These are phyloP conservation scores for Cryptosula pallasiana DNA, from an alignment of 2,888 invertebrate species.

Conservation along the genomic window DNA sequence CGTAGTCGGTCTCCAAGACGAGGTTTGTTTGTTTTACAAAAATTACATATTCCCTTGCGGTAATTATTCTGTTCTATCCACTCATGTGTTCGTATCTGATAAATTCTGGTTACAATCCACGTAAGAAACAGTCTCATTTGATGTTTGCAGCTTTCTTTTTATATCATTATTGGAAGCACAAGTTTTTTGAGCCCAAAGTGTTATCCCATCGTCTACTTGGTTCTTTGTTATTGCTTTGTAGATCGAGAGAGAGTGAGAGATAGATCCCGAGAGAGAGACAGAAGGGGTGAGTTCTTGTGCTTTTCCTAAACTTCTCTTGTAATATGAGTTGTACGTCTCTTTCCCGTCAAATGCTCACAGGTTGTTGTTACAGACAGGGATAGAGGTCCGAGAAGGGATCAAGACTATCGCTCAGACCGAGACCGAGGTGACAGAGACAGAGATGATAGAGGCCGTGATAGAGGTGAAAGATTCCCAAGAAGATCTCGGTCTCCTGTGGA, in stretches of 20 bases:
- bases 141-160: no score
- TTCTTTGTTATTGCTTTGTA: not conserved
- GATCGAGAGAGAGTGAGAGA: not conserved
- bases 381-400: not conserved
- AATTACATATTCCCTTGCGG: no score
- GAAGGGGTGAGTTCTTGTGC: not conserved
- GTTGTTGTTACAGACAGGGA: not conserved
- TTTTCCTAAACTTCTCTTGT: not conserved
- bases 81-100: no score
- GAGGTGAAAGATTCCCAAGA: constrained; percentile 5
- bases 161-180: not conserved
- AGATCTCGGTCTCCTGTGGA: constrained; percentile 20
- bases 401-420: constrained; percentile 1
- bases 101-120: no score
- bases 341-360: no score
- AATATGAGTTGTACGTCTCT: no score
- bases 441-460: constrained; percentile 13
- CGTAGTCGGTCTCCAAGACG: constrained; percentile 6
- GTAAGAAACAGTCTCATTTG: no score
- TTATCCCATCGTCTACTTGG: not conserved
- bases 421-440: not conserved
- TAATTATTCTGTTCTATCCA: no score
- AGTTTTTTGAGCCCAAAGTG: not conserved
- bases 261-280: constrained; percentile 19
- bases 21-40: no score